Conservation (phyloP, 2,797 vertebrate species). For the Enteromius thamalakanensis region DNA sequence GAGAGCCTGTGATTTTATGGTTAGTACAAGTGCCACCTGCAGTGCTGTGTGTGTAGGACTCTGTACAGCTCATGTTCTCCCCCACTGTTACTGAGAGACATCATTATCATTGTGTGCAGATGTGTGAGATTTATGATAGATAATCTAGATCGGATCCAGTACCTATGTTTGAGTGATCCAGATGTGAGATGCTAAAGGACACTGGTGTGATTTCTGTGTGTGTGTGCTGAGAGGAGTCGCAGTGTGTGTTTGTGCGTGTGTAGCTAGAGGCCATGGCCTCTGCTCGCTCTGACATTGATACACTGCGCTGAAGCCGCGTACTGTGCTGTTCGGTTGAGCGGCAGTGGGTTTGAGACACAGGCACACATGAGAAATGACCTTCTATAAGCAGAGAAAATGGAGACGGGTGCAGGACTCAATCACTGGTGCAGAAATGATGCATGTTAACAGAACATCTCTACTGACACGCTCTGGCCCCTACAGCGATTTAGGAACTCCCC, state of each 20-base stretch:
- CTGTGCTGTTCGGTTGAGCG: slow-evolving; percentile 10
- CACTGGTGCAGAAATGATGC: slow-evolving; percentile 52
- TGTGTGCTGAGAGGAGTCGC: neutral
- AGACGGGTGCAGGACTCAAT: slow-evolving; percentile 34
- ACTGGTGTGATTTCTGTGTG: slow-evolving; percentile 4
- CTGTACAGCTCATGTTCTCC: slow-evolving; percentile 10
- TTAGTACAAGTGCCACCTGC: slow-evolving; percentile 58
- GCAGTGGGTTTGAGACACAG: slow-evolving; percentile 28
- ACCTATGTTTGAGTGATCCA: neutral
- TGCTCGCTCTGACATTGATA: slow-evolving; percentile 49
- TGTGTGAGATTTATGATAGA: slow-evolving; percentile 40
- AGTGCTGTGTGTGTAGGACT: slow-evolving; percentile 25
- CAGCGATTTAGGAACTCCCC: slow-evolving; percentile 33
- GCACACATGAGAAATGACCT: slow-evolving; percentile 43
- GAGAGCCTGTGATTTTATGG: slow-evolving; percentile 55
- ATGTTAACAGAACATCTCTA: slow-evolving; percentile 47
- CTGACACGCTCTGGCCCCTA: slow-evolving; percentile 44
- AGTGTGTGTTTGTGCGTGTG: slow-evolving; percentile 20
- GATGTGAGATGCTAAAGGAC: neutral
- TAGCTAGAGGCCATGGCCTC: slow-evolving; percentile 24
- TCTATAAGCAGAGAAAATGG: neutral
- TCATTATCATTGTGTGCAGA: slow-evolving; percentile 17
- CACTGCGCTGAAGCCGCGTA: slow-evolving; percentile 16
- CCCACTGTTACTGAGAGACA: neutral
- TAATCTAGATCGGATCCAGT: slow-evolving; percentile 34